Evolutionary conservation across 2,888 invertebrate genomes (phyloP), one percentile per base, ranked within the genome.

Genomic region (Hoplodrina blanda): DNA sequence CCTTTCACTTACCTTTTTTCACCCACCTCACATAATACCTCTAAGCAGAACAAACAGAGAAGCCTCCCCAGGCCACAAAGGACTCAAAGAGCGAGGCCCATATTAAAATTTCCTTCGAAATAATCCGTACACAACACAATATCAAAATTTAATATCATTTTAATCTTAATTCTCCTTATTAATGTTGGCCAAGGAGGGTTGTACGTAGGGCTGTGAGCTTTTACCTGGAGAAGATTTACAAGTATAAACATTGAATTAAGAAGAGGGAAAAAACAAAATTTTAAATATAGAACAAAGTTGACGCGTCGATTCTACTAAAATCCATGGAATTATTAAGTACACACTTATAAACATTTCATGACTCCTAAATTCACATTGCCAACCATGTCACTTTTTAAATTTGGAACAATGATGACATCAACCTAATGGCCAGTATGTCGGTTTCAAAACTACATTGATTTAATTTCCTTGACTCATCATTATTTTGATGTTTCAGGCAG

Each of bases 81-180:
- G 85, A 89, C 88, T 90, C 92, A 92, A 91, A 93, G 92, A 89
- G 85, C 85, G 91, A 89, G 90, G 91, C 87, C 86, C 85, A 94
- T 93, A 93, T 93, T 94, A 93, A 94, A 92, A 92, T 91, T 91
- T 94, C 93, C 95, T 94, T 92, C 89, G 89, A 88, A 93, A 91
- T 96, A 96, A 95, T 94, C 95, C 95, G 93, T 91, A 94, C 90
- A 92, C 94, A 95, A 94, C 95, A 95, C 94, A 95, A 96, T 95
- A 95, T 95, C 93, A 95, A 95, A 95, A 95, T 95, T 95, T 96
- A 95, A 96, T 96, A 96, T 95, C 92, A 94, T 95, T 95, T 94
- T 96, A 95, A 95, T 95, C 95, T 95, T 95, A 95, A 95, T 95
- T 93, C 94, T 92, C 88, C 94, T 95, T 95, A 95, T 95, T 95